Evolutionary conservation across 2,797 vertebrate genomes (phyloP).

Genomic region (Linurgus olivaceus): DNA sequence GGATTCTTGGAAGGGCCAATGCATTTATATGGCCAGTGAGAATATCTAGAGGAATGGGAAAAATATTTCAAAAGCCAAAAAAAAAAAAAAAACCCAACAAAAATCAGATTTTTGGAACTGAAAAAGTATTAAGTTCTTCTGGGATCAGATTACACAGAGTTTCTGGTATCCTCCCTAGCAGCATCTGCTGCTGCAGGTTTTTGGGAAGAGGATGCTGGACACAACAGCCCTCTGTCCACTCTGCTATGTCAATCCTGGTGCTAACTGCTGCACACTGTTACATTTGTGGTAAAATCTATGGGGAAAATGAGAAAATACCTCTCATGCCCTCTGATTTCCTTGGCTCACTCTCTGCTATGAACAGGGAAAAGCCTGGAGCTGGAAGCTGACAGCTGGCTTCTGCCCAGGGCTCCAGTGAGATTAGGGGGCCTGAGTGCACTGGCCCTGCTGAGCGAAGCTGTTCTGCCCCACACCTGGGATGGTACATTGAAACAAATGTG

Average conservation of each 20-base stretch:
- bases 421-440: not conserved
- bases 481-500: not conserved
- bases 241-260: not conserved
- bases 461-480: not conserved
- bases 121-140: not conserved
- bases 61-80: not conserved
- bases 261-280: not conserved
- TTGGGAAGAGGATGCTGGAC: not conserved
- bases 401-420: not conserved
- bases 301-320: not conserved
- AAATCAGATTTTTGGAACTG: not conserved
- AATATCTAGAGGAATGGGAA: not conserved
- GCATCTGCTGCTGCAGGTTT: not conserved
- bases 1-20: not conserved
- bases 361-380: not conserved
- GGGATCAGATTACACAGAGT: not conserved
- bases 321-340: not conserved
- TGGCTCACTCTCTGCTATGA: not conserved
- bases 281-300: not conserved
- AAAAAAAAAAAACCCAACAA: not conserved
- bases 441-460: not conserved
- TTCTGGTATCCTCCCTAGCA: not conserved
- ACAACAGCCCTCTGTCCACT: not conserved
- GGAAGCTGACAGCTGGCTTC: not conserved
- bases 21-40: not conserved